Evolutionary conservation across 2,888 invertebrate species (phyloP).

Genomic region (Drosophila conformis): DNA sequence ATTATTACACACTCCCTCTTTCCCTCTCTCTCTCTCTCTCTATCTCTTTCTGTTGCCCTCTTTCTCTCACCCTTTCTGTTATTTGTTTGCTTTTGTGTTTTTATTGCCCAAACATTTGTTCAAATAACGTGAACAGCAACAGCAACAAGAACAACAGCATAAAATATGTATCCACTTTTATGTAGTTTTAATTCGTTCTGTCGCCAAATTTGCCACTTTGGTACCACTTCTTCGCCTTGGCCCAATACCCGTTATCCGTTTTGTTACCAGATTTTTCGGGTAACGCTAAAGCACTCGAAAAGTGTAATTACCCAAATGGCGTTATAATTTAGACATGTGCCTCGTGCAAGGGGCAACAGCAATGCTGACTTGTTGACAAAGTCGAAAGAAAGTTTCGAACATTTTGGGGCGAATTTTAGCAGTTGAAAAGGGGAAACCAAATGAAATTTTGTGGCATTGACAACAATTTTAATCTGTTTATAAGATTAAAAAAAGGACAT

Average conservation of each 20-base stretch:
- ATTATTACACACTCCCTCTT: slow-evolving; percentile 46
- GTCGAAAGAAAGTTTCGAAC: slow-evolving; percentile 31
- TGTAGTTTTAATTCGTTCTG: slow-evolving; percentile 79
- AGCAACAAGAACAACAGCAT: slow-evolving; percentile 51
- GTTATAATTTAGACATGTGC: slow-evolving; percentile 69
- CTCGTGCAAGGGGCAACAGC: background rate
- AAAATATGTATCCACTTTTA: slow-evolving; percentile 75
- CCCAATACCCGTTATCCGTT: slow-evolving; percentile 60
- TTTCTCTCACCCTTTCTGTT: slow-evolving; percentile 11
- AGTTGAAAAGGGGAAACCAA: background rate
- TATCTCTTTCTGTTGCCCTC: background rate
- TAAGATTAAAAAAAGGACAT: slow-evolving; percentile 1
- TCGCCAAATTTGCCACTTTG: slow-evolving; percentile 63
- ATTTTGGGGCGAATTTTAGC: background rate
- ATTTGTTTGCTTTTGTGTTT: slow-evolving; percentile 49
- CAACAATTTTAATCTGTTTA: slow-evolving; percentile 18
- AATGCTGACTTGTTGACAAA: slow-evolving; percentile 14
- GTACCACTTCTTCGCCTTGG: slow-evolving; percentile 28
- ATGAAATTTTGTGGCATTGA: slow-evolving; percentile 19
- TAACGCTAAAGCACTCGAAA: slow-evolving; percentile 66
- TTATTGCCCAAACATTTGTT: slow-evolving; percentile 75
- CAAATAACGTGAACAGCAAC: slow-evolving; percentile 58
- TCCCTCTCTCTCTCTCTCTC: slow-evolving; percentile 4
- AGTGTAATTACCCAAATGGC: slow-evolving; percentile 77
- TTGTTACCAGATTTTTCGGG: slow-evolving; percentile 40